Evolutionary conservation across 2,888 invertebrate species (phyloP).

Genomic region (Zhengitettix transpicula): DNA sequence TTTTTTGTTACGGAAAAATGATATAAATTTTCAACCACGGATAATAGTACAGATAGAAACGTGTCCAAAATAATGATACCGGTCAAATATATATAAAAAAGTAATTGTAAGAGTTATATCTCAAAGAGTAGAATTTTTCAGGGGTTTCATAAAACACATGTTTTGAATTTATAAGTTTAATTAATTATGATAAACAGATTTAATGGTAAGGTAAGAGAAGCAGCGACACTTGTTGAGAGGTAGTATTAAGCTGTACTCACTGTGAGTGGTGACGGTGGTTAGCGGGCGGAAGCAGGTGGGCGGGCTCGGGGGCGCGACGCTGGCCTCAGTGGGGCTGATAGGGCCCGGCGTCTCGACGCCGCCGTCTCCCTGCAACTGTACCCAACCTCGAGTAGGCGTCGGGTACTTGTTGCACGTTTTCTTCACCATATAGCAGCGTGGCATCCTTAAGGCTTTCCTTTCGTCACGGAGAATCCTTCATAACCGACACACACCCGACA

Average conservation of each 20-base stretch:
- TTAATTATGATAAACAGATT: too few species aligned
- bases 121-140: too few species aligned
- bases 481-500: neutral
- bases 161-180: too few species aligned
- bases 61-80: too few species aligned
- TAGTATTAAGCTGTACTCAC: conserved; percentile 3
- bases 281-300: conserved; percentile 21
- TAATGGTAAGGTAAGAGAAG: too few species aligned
- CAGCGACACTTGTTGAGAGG: too few species aligned
- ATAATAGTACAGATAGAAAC: too few species aligned
- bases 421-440: conserved; percentile 25
- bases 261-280: conserved; percentile 7
- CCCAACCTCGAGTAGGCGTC: neutral
- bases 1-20: too few species aligned
- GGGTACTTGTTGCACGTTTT: conserved; percentile 37
- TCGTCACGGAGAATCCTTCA: neutral
- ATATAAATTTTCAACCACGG: too few species aligned
- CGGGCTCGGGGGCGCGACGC: conserved; percentile 41
- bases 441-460: conserved; percentile 4
- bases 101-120: too few species aligned
- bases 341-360: conserved; percentile 25
- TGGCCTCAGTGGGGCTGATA: conserved; percentile 39
- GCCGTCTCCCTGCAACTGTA: conserved; percentile 19
- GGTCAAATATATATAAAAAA: too few species aligned
- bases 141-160: too few species aligned